Evolutionary conservation across 2,113 vertebrate genomes (phyloP).

Genomic region (Cygnus buccinator): DNA sequence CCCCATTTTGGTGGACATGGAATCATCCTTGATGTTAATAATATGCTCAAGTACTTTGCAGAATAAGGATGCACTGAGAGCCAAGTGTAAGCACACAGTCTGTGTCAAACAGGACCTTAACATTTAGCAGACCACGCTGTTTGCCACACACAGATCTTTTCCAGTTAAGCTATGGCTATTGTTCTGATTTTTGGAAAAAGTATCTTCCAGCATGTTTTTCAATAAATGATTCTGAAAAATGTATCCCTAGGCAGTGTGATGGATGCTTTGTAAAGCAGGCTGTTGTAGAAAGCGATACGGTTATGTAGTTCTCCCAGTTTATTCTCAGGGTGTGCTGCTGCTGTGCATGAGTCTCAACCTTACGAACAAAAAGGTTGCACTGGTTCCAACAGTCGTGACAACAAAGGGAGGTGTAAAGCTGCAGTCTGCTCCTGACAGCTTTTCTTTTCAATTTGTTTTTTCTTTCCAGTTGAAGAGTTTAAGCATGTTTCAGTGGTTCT

Average conservation of each 20-base stretch:
- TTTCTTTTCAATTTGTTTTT: background rate
- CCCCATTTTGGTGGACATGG: background rate
- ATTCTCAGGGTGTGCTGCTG: background rate
- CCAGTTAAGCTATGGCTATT: background rate
- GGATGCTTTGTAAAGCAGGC: background rate
- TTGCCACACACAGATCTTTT: background rate
- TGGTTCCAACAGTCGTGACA: accelerated
- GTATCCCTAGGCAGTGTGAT: background rate
- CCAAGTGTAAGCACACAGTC: background rate
- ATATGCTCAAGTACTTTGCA: background rate
- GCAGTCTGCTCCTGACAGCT: background rate
- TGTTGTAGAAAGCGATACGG: background rate
- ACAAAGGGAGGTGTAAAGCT: background rate
- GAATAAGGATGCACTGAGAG: background rate
- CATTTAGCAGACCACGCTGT: background rate
- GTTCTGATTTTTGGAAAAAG: background rate
- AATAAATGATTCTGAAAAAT: background rate
- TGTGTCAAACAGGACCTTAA: background rate
- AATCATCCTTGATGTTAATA: background rate
- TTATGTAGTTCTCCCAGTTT: background rate
- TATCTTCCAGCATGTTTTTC: background rate
- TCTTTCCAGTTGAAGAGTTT: background rate
- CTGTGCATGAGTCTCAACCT: background rate
- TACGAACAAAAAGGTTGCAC: background rate
- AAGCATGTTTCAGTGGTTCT: background rate